Percentiles rank a stretch among this genome's conserved stretches.
phyloP scores from a whole-genome alignment of 2,113 vertebrate genomes.

The Carassius auratus region DNA sequence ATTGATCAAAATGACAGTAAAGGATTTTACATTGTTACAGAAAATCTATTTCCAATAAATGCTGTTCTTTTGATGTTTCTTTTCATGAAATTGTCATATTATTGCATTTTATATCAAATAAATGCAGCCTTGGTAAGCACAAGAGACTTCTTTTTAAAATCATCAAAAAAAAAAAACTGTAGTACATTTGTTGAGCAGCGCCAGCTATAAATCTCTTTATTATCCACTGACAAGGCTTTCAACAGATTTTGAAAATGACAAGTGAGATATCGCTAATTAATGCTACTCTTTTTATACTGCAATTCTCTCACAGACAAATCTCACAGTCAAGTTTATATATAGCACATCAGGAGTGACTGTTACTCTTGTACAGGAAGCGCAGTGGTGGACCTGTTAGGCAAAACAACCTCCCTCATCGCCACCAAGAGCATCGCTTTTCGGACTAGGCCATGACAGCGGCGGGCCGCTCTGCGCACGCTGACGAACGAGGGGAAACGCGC shows the following conservation, averaged over 20 bases:
- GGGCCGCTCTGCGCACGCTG: conserved; percentile 68
- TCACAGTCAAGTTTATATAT: conserved; percentile 32
- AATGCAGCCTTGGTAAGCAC: neutral
- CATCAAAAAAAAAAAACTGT: no score
- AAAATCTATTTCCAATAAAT: neutral
- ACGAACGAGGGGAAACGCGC: conserved; percentile 74
- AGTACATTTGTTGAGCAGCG: neutral
- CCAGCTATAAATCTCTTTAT: neutral
- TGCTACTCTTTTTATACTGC: neutral
- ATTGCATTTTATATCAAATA: neutral
- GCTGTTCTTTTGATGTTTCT: neutral
- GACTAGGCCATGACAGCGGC: conserved; percentile 56
- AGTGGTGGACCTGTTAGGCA: conserved; percentile 62
- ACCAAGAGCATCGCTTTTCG: conserved; percentile 37
- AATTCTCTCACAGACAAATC: neutral
- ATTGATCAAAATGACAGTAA: neutral
- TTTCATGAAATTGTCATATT: neutral
- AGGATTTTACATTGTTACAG: neutral
- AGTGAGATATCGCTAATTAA: neutral
- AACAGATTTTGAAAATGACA: neutral
- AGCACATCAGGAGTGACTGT: conserved; percentile 41
- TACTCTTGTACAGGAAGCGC: conserved; percentile 25
- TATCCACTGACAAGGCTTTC: neutral
- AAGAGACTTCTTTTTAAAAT: neutral
- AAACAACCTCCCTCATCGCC: conserved; percentile 74